Base-by-base conservation (phyloP, 2,797 vertebrate genomes). In the Rhinogobio ventralis region DNA sequence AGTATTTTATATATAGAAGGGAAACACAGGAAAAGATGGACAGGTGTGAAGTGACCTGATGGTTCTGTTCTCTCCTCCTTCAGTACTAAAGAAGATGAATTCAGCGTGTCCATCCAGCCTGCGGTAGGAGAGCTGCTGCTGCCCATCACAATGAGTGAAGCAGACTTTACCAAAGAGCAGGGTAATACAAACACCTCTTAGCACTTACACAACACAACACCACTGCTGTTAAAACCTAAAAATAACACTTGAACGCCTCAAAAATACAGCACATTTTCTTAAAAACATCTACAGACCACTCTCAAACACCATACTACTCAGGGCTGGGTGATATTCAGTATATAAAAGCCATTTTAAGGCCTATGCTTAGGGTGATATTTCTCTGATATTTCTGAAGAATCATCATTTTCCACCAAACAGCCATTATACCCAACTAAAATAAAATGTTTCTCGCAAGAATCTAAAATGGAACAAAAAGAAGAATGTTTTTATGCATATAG, bases 151-250 rank as follows among this genome's bases (percentile, higher is more conserved):
- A 96, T 99, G 96, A 95, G 95, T 14, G 96, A 99, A 86, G 94
- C 96, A 55, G 98, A 98, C 91, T 99, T 98, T 91, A 95, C 91
- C 92, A 96, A 93, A 90, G 96, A 99, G 85, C 97, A 97, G 95
- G 96, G 98, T 99, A 90, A 96, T 94, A 76, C 80, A 79, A 64
- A 55, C 17, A 74, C 51, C 49, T 42, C 71, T 78, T 23, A 75
- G 28, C 57, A 78, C 19, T 77, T 51, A 67, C 60, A 60, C 42
- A 82, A 49, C 72, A 67, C 20, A 39, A 23, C 15, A 62, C 14
- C 20, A 42, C 51, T 33, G 36, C 77, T 7, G 39, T 53, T 57
- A 39, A 83, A 19, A 42, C 25, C 15, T 9, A 36, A 36, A 53
- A 55, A 23, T 19, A 69, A 49, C 39, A 46, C 17, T 23, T 25